Conservation (phyloP, 1,140 invertebrate species). For the Tetraneura akinire region DNA sequence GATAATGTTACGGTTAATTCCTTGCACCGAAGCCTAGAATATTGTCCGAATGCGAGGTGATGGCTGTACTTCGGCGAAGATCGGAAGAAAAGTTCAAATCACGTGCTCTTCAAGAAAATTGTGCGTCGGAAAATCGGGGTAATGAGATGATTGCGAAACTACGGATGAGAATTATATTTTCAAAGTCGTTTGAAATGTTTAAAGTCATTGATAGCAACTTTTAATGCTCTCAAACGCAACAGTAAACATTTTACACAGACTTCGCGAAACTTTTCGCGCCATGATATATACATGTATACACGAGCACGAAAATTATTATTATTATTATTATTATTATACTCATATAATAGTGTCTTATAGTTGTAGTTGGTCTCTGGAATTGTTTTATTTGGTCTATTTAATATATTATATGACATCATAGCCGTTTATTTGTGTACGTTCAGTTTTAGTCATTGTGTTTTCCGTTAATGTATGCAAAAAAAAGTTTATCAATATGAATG, state of each 20-base stretch:
- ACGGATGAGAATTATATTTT: neutral
- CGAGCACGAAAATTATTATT: neutral
- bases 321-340: too few species aligned
- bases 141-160: conserved; percentile 12
- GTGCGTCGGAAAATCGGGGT: neutral
- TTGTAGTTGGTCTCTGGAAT: too few species aligned
- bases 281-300: too few species aligned
- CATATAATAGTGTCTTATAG: too few species aligned
- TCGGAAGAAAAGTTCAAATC: neutral
- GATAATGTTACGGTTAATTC: neutral
- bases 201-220: conserved; percentile 6
- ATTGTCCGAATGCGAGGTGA: neutral
- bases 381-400: too few species aligned
- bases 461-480: too few species aligned
- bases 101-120: neutral
- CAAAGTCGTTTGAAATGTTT: neutral
- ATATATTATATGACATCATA: too few species aligned
- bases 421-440: too few species aligned
- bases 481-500: too few species aligned
- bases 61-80: neutral
- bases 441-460: too few species aligned
- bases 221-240: neutral
- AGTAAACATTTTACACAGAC: neutral
- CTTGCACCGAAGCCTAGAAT: neutral
- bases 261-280: neutral